These are phyloP conservation scores for Bombus pascuorum DNA, from an alignment of 1,140 invertebrate genomes.

Conservation along the genomic window DNA sequence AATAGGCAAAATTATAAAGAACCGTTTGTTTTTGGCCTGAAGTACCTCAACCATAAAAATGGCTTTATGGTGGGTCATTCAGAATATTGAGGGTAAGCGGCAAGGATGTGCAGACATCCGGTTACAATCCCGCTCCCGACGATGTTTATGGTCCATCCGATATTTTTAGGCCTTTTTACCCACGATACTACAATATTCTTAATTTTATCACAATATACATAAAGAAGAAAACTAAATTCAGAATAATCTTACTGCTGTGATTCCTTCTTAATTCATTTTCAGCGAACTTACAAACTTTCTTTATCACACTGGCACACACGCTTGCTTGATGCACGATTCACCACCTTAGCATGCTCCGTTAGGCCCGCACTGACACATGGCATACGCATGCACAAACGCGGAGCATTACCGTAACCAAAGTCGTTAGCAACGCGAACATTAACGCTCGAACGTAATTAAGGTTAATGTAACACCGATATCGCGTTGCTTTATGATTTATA, in stretches of 20 bases:
- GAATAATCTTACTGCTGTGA: neutral
- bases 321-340: neutral
- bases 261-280: neutral
- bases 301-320: neutral
- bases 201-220: too few relatives aligned
- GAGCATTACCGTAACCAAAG: constrained; percentile 19
- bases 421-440: constrained; percentile 36
- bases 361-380: constrained; percentile 32
- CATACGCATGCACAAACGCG: constrained; percentile 9
- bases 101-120: too few relatives aligned
- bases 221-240: neutral
- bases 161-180: too few relatives aligned
- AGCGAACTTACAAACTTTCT: neutral
- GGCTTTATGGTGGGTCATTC: too few relatives aligned
- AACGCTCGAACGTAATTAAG: constrained; percentile 49
- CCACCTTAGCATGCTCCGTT: neutral
- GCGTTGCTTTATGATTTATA: constrained; percentile 27
- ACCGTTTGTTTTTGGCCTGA: too few relatives aligned
- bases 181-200: too few relatives aligned
- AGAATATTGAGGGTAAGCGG: too few relatives aligned
- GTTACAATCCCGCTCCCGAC: too few relatives aligned
- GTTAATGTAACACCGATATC: constrained; percentile 43
- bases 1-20: too few relatives aligned
- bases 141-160: too few relatives aligned
- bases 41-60: too few relatives aligned